These are phyloP conservation scores for Desmodus rotundus DNA, from an alignment of 2,113 vertebrate genomes.

Conservation along the genomic window DNA sequence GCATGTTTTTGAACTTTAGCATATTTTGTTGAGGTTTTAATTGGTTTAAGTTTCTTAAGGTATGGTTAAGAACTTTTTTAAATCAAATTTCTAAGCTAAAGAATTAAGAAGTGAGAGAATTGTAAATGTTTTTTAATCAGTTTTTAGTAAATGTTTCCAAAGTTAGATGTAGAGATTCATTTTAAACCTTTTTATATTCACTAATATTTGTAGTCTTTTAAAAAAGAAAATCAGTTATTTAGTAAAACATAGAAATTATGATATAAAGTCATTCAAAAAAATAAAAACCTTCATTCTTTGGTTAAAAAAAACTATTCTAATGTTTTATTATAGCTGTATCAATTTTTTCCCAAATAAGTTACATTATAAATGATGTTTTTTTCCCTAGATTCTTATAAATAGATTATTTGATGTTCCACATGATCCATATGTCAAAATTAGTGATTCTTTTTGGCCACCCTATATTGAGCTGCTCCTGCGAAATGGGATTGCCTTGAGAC, in stretches of 20 bases:
- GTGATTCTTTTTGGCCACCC: slow-evolving; percentile 90
- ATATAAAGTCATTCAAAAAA: slow-evolving; percentile 1
- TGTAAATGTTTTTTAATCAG: not conserved
- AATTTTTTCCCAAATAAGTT: slow-evolving; percentile 9
- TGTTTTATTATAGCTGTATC: slow-evolving; percentile 18
- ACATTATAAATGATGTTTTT: slow-evolving; percentile 42
- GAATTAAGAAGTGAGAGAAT: not conserved
- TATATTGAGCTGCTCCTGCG: slow-evolving; percentile 93
- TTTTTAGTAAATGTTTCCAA: not conserved
- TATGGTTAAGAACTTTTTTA: not conserved
- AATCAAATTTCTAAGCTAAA: not conserved
- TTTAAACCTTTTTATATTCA: not conserved
- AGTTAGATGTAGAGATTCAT: not conserved
- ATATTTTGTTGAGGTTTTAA: not conserved
- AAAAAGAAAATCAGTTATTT: slow-evolving; percentile 30
- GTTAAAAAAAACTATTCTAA: not conserved
- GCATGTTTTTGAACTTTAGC: not conserved
- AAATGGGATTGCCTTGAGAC: slow-evolving; percentile 86
- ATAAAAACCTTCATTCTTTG: not conserved
- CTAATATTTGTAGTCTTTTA: not conserved
- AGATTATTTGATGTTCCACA: slow-evolving; percentile 86
- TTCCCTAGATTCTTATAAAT: slow-evolving; percentile 88
- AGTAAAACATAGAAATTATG: slow-evolving; percentile 23
- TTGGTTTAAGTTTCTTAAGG: not conserved
- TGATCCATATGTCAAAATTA: slow-evolving; percentile 88